Evolutionary conservation across 2,797 vertebrate genomes (phyloP), one percentile per base, ranked within the genome.

Genomic region (Gymnothorax javanicus): DNA sequence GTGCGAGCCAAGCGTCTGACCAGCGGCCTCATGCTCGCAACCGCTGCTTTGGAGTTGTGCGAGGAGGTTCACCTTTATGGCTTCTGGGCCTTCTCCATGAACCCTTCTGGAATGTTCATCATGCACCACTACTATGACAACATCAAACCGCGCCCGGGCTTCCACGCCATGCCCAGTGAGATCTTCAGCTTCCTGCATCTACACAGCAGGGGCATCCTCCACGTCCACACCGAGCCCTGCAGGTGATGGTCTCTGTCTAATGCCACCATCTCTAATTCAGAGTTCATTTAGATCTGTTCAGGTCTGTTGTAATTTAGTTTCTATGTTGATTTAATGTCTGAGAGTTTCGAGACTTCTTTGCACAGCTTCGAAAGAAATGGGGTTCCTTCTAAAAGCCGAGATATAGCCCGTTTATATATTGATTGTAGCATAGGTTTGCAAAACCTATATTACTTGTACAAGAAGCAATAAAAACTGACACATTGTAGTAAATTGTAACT

Each of bases 121-220:
- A 99, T 98, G 6, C 99, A 99, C 91, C 98, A 99, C 88, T 99
- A 99, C 93, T 99, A 99, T 0, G 98, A 99, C 96, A 99, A 99
- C 7, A 96, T 99, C 92, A 99, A 99, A 94, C 99, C 99, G 6
- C 96, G 98, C 0, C 98, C 99, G 0, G 98, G 99, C 86, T 99
- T 99, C 93, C 99, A 99, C 0, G 98, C 98, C 3, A 99, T 99
- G 99, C 98, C 98, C 77, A 96, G 98, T 0, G 99, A 99, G 92
- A 98, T 99, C 89, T 99, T 99, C 93, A 98, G 97, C 92, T 99
- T 99, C 90, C 96, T 99, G 81, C 99, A 98, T 94, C 97, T 99
- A 97, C 99, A 99, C 88, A 98, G 98, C 88, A 97, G 97, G 0
- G 99, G 99, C 83, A 97, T 99, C 90, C 90, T 99, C 83, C 94